A percentile compares a stretch with the other conserved stretches of the same genome.
Conservation (phyloP, 2,888 invertebrate genomes). For the Caenorhabditis panamensis region DNA sequence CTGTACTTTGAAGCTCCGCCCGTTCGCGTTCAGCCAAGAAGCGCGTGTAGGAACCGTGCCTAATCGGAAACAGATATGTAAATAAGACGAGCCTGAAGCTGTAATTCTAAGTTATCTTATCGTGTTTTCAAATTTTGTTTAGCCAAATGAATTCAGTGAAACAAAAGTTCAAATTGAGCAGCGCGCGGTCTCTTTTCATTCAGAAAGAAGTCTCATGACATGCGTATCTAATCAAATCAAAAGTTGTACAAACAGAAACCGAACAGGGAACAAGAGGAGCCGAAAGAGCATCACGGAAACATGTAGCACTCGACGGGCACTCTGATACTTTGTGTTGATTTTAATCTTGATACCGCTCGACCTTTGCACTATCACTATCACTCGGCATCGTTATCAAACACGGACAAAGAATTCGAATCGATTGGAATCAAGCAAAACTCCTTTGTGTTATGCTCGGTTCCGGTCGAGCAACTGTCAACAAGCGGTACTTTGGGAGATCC, state of each 20-base stretch:
- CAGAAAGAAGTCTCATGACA: background rate
- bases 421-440: background rate
- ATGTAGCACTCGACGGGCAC: constrained; percentile 3
- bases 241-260: constrained; percentile 7
- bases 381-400: background rate
- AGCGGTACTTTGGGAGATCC: constrained; percentile 14
- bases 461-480: constrained; percentile 24
- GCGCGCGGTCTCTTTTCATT: background rate
- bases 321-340: constrained; percentile 10
- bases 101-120: background rate
- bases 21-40: constrained; percentile 7
- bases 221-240: constrained; percentile 7
- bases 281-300: constrained; percentile 13
- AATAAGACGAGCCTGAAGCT: constrained; percentile 24
- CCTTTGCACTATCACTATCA: constrained; percentile 13
- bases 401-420: background rate
- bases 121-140: background rate
- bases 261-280: background rate
- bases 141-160: background rate
- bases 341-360: constrained; percentile 16
- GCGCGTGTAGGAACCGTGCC: constrained; percentile 49
- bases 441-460: constrained; percentile 16
- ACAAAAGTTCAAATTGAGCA: background rate
- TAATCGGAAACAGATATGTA: constrained; percentile 32
- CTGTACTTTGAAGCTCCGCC: constrained; percentile 58